These are phyloP conservation scores for Axinella damicornis DNA, from an alignment of 37 sponge, comb jelly and placozoan genomes.

Conservation along the genomic window DNA sequence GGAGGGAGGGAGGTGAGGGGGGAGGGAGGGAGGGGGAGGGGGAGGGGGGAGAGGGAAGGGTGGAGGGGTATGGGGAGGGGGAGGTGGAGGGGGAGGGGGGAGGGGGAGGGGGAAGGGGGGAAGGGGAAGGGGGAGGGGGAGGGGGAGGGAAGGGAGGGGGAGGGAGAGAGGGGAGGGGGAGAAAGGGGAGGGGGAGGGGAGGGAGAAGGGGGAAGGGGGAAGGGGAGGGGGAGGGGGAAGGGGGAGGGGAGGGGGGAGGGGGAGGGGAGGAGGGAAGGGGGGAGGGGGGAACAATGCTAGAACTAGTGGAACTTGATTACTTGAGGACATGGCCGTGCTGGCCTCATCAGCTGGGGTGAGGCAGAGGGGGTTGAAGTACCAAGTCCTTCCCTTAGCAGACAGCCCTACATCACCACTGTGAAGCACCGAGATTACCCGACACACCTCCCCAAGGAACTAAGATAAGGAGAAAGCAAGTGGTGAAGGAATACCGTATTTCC, in stretches of 20 bases:
- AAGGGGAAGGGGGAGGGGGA: constrained; percentile 32
- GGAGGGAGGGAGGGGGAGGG: neutral
- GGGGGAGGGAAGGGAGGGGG: no score
- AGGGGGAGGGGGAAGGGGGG: constrained; percentile 13
- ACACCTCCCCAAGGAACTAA: constrained; percentile 73
- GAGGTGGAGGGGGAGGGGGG: no score
- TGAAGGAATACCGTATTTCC: no score
- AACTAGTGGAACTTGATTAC: no score
- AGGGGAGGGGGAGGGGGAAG: no score
- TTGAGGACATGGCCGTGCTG: neutral
- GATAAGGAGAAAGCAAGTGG: no score
- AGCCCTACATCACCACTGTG: constrained; percentile 56
- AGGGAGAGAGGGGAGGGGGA: no score
- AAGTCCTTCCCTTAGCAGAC: constrained; percentile 53
- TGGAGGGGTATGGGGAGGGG: no score
- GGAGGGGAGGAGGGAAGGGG: constrained; percentile 22
- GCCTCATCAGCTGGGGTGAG: constrained; percentile 48
- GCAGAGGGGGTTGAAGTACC: constrained; percentile 76
- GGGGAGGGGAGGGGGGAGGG: no score
- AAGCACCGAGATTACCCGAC: constrained; percentile 52
- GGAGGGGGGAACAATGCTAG: neutral
- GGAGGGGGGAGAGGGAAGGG: constrained; percentile 4
- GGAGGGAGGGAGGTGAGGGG: no score
- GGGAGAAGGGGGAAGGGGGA: no score
- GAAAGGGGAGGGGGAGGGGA: no score